These are phyloP conservation scores for Athrips mouffetella DNA, from an alignment of 2,888 invertebrate species.

Conservation along the genomic window DNA sequence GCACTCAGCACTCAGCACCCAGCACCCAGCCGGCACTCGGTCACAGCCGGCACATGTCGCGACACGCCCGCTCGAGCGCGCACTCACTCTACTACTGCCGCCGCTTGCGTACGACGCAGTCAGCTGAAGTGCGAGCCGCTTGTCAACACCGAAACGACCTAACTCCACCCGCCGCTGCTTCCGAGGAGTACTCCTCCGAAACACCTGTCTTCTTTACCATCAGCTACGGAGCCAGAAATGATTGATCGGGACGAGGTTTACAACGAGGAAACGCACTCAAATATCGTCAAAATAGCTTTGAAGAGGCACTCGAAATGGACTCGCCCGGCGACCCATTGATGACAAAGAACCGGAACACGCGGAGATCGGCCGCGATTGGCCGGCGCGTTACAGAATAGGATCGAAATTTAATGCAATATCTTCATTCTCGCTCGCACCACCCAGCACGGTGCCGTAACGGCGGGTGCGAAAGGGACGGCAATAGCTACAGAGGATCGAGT, in stretches of 20 bases:
- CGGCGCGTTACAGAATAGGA: slow-evolving; percentile 71
- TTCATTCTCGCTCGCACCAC: slow-evolving; percentile 48
- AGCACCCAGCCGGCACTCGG: slow-evolving; percentile 28
- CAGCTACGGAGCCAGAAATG: background rate
- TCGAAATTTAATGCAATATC: slow-evolving; percentile 72
- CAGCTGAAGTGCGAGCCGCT: slow-evolving; percentile 74
- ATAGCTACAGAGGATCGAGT: slow-evolving; percentile 47
- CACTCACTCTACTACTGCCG: slow-evolving; percentile 51
- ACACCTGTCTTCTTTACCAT: background rate
- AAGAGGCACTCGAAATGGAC: slow-evolving; percentile 71
- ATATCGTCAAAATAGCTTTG: slow-evolving; percentile 53
- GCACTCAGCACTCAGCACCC: slow-evolving; percentile 6
- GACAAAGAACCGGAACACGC: slow-evolving; percentile 83
- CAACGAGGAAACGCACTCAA: slow-evolving; percentile 35
- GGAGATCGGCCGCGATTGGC: slow-evolving; percentile 80
- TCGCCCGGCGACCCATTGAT: slow-evolving; percentile 83
- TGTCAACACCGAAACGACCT: slow-evolving; percentile 65
- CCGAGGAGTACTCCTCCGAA: slow-evolving; percentile 45
- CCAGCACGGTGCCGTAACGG: slow-evolving; percentile 25
- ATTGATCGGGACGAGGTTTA: slow-evolving; percentile 17
- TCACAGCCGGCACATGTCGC: slow-evolving; percentile 33
- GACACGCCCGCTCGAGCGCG: slow-evolving; percentile 56
- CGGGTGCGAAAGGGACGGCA: slow-evolving; percentile 48
- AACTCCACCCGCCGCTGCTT: slow-evolving; percentile 45
- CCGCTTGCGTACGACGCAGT: slow-evolving; percentile 70